Evolutionary conservation across 2,113 vertebrate species (phyloP).

Genomic region (Pelobates fuscus): DNA sequence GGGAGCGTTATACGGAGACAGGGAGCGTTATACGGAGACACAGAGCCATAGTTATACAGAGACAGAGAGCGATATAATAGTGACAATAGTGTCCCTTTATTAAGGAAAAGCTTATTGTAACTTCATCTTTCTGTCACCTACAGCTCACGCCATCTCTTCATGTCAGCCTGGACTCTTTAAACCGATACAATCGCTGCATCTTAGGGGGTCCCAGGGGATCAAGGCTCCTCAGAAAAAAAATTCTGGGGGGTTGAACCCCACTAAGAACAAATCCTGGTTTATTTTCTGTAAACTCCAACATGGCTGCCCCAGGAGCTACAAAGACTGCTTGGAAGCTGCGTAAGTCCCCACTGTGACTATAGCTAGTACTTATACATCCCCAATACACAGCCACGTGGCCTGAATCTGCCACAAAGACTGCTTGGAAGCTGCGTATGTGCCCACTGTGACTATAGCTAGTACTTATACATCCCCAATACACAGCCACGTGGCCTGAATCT

Average conservation of each 20-base stretch:
- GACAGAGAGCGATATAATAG: neutral
- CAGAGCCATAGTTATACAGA: neutral
- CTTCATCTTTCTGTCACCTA: no score
- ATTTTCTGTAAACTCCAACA: conserved; percentile 49
- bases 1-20: neutral
- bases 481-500: no score
- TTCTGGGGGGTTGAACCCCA: conserved; percentile 16
- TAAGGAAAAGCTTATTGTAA: no score
- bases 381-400: no score
- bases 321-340: conserved; percentile 93
- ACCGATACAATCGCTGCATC: no score
- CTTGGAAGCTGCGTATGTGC: conserved; percentile 93
- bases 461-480: no score
- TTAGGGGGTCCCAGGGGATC: no score
- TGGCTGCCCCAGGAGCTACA: conserved; percentile 80
- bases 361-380: no score
- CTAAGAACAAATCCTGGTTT: neutral
- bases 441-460: neutral
- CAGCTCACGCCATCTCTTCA: no score
- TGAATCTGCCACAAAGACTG: conserved; percentile 84
- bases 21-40: neutral
- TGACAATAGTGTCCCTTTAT: no score
- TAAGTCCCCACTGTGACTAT: conserved; percentile 71
- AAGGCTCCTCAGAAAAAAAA: no score
- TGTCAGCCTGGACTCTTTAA: no score